Evolutionary conservation across 2,797 vertebrate species (phyloP).

Genomic region (Enteromius mattozi): DNA sequence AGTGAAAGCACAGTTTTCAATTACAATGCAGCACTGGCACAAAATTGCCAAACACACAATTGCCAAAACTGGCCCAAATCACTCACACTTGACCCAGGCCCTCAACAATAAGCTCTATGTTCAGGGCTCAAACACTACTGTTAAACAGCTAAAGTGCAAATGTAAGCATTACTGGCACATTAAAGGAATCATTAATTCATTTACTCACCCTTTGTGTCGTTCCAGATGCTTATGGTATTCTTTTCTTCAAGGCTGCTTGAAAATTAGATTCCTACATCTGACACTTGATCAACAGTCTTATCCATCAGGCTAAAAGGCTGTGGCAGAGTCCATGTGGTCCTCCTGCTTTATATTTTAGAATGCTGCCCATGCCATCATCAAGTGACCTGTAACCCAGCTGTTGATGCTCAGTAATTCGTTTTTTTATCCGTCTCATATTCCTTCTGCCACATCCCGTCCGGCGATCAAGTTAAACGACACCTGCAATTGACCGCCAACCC

Average conservation of each 20-base stretch:
- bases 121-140: background rate
- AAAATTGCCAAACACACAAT: background rate
- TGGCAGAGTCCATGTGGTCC: background rate
- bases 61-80: background rate
- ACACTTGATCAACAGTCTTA: background rate
- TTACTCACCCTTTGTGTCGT: background rate
- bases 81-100: background rate
- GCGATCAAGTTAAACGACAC: conserved; percentile 79
- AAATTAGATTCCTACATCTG: background rate
- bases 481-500: conserved; percentile 76
- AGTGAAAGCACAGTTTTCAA: background rate
- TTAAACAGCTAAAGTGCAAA: background rate
- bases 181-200: background rate
- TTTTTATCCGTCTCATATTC: conserved; percentile 74
- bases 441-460: conserved; percentile 59
- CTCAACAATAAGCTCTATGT: background rate
- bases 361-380: background rate
- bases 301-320: background rate
- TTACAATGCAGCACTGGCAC: background rate
- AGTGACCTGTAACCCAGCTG: conserved; percentile 16
- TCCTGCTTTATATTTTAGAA: conserved; percentile 1
- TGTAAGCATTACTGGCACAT: background rate
- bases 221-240: background rate
- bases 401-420: background rate
- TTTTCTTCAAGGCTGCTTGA: background rate